Evolutionary conservation across 2,888 invertebrate species (phyloP).

Genomic region (Synergus japonicus): DNA sequence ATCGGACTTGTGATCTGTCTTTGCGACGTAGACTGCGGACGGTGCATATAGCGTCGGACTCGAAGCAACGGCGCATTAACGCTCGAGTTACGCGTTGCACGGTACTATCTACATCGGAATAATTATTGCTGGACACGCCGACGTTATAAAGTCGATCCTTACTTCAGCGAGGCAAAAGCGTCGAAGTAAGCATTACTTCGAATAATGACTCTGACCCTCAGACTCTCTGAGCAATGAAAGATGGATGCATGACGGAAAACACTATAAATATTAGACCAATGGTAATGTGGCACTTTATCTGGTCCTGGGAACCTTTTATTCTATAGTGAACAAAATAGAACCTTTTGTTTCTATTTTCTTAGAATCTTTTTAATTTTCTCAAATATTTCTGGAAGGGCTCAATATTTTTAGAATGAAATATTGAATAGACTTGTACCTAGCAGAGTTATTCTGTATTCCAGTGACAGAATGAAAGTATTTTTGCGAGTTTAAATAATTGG

Average conservation of each 20-base stretch:
- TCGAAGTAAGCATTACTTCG: slow-evolving; percentile 7
- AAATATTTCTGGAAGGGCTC: too few relatives aligned
- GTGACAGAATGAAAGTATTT: too few relatives aligned
- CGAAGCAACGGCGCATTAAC: slow-evolving; percentile 67
- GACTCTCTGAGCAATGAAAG: background rate
- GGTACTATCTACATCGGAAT: slow-evolving; percentile 72
- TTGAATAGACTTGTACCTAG: too few relatives aligned
- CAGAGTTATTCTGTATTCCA: too few relatives aligned
- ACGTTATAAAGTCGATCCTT: slow-evolving; percentile 61
- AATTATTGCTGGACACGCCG: slow-evolving; percentile 69
- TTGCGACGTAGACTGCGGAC: slow-evolving; percentile 54
- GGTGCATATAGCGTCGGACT: slow-evolving; percentile 52
- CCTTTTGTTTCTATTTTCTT: too few relatives aligned
- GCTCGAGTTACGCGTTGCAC: slow-evolving; percentile 70
- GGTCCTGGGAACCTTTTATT: background rate
- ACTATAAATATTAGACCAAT: background rate
- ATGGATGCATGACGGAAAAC: background rate
- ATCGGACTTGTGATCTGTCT: slow-evolving; percentile 64
- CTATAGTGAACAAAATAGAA: too few relatives aligned
- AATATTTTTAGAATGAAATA: too few relatives aligned
- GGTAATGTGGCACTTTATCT: background rate
- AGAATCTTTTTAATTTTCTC: too few relatives aligned
- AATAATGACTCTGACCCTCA: background rate
- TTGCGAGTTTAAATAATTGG: too few relatives aligned
- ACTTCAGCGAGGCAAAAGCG: slow-evolving; percentile 49